Evolutionary conservation across 2,888 invertebrate genomes (phyloP), one percentile per base, ranked within the genome.

Genomic region (Hybos culiciformis): DNA sequence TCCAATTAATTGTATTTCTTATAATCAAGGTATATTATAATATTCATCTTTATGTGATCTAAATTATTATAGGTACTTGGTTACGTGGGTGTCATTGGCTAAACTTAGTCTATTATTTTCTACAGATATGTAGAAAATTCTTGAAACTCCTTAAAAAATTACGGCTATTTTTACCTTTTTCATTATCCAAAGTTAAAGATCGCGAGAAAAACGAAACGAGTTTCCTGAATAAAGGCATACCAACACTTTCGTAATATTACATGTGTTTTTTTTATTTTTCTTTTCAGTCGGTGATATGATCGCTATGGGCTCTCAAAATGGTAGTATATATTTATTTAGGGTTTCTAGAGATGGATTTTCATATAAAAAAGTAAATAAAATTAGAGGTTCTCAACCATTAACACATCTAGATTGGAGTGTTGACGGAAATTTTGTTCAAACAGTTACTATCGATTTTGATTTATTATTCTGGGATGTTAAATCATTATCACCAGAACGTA

Each of bases 401-500:
- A 79, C 83, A 46, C 87, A 90, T 56, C 67, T 92, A 42, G 92
- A 92, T 61, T 92, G 91, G 91, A 90, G 91, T 61, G 77, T 82
- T 32, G 91, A 92, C 58, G 85, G 88, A 44, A 81, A 79, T 59
- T 87, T 79, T 60, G 68, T 93, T 45, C 91, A 91, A 68, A 85
- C 88, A 1, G 87, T 86, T 41, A 87, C 91, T 14, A 83, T 85
- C 45, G 91, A 92, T 60, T 88, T 87, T 54, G 91, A 92, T 61
- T 68, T 90, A 40, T 74, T 83, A 5, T 91, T 87, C 66, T 92
- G 91, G 90, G 88, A 88, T 58, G 80, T 88, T n/a, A 85, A 86
- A 63, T 79, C 86, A 1, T 65, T 90, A 40, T 82, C 86, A 2
- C 83, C 85, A 8, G 87, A 90, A 58, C 87, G 87, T 59, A 86